Percentiles rank a stretch among this genome's conserved stretches.
phyloP scores from a whole-genome alignment of 2,113 vertebrate genomes.

The Myxocyprinus asiaticus region DNA sequence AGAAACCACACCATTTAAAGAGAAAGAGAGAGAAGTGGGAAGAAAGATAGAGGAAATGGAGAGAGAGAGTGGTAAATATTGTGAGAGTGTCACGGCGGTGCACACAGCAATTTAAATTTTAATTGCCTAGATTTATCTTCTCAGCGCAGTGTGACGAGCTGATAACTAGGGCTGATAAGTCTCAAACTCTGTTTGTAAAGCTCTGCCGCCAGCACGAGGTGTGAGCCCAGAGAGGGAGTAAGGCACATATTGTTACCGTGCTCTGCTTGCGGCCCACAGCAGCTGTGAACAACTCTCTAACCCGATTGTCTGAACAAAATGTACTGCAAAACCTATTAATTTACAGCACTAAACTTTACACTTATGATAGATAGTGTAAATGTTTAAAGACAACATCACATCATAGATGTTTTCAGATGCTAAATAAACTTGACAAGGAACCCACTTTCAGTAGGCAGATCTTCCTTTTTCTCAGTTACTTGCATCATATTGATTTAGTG shows the following conservation, averaged over 20 bases:
- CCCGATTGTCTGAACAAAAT: not conserved
- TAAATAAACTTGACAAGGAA: too few relatives aligned
- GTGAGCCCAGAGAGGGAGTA: conserved; percentile 44
- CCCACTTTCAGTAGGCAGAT: too few relatives aligned
- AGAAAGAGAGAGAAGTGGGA: not conserved
- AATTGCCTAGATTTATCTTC: conserved; percentile 82
- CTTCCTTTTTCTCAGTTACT: too few relatives aligned
- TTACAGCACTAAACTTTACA: not conserved
- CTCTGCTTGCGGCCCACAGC: not conserved
- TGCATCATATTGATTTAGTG: too few relatives aligned
- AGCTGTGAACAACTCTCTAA: not conserved
- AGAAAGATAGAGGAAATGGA: not conserved
- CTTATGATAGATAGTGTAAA: not conserved
- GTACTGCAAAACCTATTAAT: not conserved
- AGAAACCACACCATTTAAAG: conserved; percentile 20
- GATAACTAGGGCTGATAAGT: conserved; percentile 74
- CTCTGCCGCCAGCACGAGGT: conserved; percentile 61
- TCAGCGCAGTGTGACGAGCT: conserved; percentile 71
- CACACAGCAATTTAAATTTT: conserved; percentile 78
- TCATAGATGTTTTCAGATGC: not conserved
- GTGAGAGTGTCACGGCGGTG: conserved; percentile 69
- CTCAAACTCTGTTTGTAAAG: conserved; percentile 67
- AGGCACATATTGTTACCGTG: conserved; percentile 59
- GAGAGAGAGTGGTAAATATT: conserved; percentile 37
- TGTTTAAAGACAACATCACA: not conserved